Evolutionary conservation across 2,113 vertebrate genomes (phyloP).

Genomic region (Riparia riparia): DNA sequence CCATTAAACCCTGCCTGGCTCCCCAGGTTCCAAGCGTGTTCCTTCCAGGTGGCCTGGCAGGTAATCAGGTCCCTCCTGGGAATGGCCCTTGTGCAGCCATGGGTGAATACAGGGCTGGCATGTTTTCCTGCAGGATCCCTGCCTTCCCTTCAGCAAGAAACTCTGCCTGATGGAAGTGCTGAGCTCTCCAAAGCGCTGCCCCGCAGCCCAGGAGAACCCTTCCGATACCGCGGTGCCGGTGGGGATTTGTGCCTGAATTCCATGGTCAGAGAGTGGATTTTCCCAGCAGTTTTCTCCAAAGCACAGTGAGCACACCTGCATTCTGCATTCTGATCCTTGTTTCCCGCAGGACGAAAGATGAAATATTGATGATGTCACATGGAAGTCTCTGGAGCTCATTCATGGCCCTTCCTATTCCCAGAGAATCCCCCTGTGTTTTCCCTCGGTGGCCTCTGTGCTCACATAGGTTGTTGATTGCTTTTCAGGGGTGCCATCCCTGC

Average conservation of each 20-base stretch:
- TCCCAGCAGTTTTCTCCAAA: neutral
- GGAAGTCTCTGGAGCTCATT: neutral
- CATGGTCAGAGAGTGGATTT: fast-evolving
- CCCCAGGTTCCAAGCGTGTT: neutral
- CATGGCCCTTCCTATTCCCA: fast-evolving
- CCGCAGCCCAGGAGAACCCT: neutral
- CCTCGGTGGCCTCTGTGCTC: neutral
- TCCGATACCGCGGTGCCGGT: fast-evolving
- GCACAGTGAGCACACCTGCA: neutral
- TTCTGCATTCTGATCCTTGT: neutral
- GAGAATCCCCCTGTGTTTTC: neutral
- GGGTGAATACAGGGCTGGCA: conserved; percentile 4
- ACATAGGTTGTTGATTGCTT: neutral
- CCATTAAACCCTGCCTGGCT: neutral
- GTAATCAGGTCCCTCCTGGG: neutral
- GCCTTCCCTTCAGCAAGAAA: neutral
- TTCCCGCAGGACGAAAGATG: neutral
- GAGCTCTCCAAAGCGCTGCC: neutral
- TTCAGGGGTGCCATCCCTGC: neutral
- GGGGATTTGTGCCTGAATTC: neutral
- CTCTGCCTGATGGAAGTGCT: neutral
- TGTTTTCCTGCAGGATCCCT: neutral
- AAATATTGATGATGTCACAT: neutral
- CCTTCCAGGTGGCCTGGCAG: conserved; percentile 59
- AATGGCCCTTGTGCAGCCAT: neutral